Conservation (phyloP, 1,140 invertebrate genomes). For the Leptinotarsa undecemlineata region DNA sequence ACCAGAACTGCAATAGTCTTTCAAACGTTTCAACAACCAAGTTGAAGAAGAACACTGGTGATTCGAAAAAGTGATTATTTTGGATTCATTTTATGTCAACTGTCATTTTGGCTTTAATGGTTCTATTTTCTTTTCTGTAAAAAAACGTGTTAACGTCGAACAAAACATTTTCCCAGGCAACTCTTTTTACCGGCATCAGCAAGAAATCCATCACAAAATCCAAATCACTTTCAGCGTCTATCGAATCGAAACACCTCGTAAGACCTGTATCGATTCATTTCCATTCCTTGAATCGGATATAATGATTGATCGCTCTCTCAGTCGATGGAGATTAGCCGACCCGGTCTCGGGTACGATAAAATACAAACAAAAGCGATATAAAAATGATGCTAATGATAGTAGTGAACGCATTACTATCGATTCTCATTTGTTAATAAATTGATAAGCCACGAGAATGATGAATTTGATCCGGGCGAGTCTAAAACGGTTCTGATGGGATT, state of each 20-base stretch:
- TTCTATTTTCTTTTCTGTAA: too few species aligned
- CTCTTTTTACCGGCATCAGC: not conserved
- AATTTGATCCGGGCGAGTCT: not conserved
- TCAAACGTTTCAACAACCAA: too few species aligned
- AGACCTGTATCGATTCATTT: conserved; percentile 10
- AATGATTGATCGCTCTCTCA: conserved; percentile 18
- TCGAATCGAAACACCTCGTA: not conserved
- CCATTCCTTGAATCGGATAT: conserved; percentile 4
- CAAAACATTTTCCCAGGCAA: not conserved
- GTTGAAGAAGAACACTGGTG: too few species aligned
- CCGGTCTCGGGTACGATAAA: not conserved
- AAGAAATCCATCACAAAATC: conserved; percentile 2
- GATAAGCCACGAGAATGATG: conserved; percentile 16
- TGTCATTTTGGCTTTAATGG: too few species aligned
- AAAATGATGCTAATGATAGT: conserved; percentile 22
- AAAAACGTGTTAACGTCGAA: too few species aligned
- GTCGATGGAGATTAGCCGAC: conserved; percentile 4
- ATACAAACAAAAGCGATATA: conserved; percentile 25
- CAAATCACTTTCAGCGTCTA: not conserved
- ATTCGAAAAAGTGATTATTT: too few species aligned
- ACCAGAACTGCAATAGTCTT: too few species aligned
- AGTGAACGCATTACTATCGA: conserved; percentile 25
- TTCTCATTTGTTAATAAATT: conserved; percentile 24
- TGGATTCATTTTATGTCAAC: too few species aligned
- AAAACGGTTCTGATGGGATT: too few species aligned